Evolutionary conservation across 2,797 vertebrate genomes (phyloP), one percentile per base, ranked within the genome.

Genomic region (Gobio occitaniae): DNA sequence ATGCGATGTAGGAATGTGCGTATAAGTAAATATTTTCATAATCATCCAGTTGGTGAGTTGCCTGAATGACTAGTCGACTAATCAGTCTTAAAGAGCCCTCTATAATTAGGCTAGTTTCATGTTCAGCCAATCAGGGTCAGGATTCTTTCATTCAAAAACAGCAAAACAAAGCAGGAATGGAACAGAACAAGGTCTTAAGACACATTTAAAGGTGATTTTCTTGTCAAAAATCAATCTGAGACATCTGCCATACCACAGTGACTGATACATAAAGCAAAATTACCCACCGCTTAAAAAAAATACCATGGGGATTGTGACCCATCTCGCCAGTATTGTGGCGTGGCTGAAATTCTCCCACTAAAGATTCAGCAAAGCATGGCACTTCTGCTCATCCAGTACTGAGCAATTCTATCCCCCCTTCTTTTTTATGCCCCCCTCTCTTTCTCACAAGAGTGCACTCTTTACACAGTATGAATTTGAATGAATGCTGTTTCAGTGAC

Each of bases 401-500:
- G 52, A 76, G 52, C 32, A 76, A 63, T 9, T 61, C 50, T 21
- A 19, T 8, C 17, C 11, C 21, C 7, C 11, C 16, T 3, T 32
- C 59, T 1, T 48, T 48, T 79, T 65, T 48, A 48, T 13, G 41
- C 32, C 25, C 65, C 65, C 25, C 61, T 36, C 41, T 66, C 61
- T 41, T 48, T 63, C 19, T 75, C 44, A n/a, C 71, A 83, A 66
- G 70, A 32, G 56, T 32, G 54, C 17, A 74, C 54, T 50, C 29
- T 65, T 83, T 32, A 75, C 70, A 75, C 70, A 25, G 56, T 74
- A 65, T 72, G 52, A 72, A 81, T 81, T 9, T 72, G 25, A 82
- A 47, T 63, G 25, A 74, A 47, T 16, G 38, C 38, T 21, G 21
- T 15, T 38, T 61, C 32, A 25, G 78, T 69, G 21, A 19, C 32